A percentile compares a stretch with the other conserved stretches of the same genome.
phyloP scores from a whole-genome alignment of 2,888 invertebrate genomes.

The Aleiodes leptofemur region DNA sequence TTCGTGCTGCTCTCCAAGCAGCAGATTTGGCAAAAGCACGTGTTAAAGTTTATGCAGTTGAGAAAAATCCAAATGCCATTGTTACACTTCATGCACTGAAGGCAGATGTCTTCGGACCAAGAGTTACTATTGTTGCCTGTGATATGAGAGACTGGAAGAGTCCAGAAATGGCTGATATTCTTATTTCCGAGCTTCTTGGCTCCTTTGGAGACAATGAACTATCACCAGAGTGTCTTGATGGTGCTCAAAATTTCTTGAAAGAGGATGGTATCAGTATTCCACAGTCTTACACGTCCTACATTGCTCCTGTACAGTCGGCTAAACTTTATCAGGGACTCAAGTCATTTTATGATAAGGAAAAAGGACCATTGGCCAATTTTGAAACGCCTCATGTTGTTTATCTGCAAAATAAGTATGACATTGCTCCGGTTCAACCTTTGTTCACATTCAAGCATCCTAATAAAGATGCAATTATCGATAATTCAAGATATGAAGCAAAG shows the following conservation, averaged over 20 bases:
- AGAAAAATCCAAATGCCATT: conserved; percentile 98
- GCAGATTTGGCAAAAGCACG: conserved; percentile 82
- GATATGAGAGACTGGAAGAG: conserved; percentile 92
- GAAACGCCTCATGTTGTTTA: conserved; percentile 97
- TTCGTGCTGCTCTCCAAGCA: conserved; percentile 91
- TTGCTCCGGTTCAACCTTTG: conserved; percentile 84
- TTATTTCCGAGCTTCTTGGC: conserved; percentile 96
- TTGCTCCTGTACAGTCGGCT: conserved; percentile 94
- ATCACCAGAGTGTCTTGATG: conserved; percentile 98
- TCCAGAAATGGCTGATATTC: conserved; percentile 93
- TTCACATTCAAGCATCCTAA: conserved; percentile 97
- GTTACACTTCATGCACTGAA: conserved; percentile 87
- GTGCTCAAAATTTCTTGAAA: conserved; percentile 91
- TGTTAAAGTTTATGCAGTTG: conserved; percentile 94
- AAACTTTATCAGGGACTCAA: conserved; percentile 89
- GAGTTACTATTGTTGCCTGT: conserved; percentile 86
- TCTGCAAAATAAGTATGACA: conserved; percentile 88
- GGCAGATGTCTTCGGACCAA: conserved; percentile 86
- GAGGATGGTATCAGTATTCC: conserved; percentile 95
- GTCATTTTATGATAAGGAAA: conserved; percentile 76
- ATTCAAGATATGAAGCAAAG: conserved; percentile 83
- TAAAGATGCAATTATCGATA: conserved; percentile 79
- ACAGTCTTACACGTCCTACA: conserved; percentile 89
- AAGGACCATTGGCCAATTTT: conserved; percentile 77
- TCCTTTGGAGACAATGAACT: conserved; percentile 99